Conservation (phyloP, 2,888 invertebrate species). For the Agapostemon virescens region DNA sequence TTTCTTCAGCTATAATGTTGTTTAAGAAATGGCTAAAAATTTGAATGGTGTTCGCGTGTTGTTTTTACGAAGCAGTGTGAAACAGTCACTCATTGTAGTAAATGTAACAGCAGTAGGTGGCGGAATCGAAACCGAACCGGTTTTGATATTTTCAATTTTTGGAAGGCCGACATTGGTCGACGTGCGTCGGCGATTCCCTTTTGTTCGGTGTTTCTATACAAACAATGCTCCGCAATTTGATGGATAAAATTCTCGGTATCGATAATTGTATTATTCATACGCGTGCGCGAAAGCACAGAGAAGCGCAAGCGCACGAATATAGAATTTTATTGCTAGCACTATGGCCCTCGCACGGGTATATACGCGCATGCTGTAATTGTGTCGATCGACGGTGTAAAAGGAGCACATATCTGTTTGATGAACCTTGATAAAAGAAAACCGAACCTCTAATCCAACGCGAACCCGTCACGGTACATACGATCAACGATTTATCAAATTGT, state of each 20-base stretch:
- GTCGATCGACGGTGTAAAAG: conserved; percentile 26
- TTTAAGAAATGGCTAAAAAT: no score
- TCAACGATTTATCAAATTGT: neutral
- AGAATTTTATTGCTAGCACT: conserved; percentile 4
- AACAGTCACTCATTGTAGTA: no score
- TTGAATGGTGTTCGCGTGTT: no score
- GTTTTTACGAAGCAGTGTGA: no score
- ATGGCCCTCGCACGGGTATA: neutral
- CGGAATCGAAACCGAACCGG: neutral
- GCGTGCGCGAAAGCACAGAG: neutral
- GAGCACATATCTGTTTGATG: conserved; percentile 41
- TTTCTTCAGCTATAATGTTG: no score
- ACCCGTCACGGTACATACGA: conserved; percentile 1
- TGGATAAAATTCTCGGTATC: neutral
- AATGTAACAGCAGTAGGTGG: no score
- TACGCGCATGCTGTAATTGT: neutral
- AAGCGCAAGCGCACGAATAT: conserved; percentile 4
- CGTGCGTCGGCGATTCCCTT: neutral
- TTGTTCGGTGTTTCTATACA: neutral
- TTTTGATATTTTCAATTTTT: neutral
- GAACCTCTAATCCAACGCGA: conserved; percentile 61
- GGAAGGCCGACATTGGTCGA: rapidly evolving
- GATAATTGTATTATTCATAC: conserved; percentile 9
- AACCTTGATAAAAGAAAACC: conserved; percentile 75
- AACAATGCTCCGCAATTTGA: neutral